Percentiles rank a stretch among this genome's conserved stretches.
Evolutionary conservation across 2,113 vertebrate genomes (phyloP).

Genomic region (Varanus salvator): DNA sequence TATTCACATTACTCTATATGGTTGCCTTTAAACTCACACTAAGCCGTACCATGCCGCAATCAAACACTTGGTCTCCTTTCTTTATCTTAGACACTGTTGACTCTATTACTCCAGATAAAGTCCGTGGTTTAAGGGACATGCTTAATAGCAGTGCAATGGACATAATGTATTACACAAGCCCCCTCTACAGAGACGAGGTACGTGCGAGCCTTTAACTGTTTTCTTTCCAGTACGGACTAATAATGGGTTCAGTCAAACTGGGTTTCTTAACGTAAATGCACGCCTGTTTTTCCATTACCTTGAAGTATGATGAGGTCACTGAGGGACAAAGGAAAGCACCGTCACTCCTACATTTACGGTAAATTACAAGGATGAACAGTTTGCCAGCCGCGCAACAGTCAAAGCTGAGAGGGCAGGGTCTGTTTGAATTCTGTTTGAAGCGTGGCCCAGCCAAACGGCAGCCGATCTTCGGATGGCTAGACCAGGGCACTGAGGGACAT

Average conservation of each 20-base stretch:
- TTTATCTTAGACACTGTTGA: constrained; percentile 90
- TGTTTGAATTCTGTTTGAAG: neutral
- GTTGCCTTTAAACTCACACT: neutral
- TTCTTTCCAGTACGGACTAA: neutral
- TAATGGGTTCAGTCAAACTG: neutral
- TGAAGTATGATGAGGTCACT: neutral
- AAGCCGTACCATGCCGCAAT: accelerated
- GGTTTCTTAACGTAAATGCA: neutral
- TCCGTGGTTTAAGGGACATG: constrained; percentile 94
- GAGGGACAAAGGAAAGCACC: neutral
- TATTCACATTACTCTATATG: accelerated
- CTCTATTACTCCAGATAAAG: constrained; percentile 97
- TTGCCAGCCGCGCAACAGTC: neutral
- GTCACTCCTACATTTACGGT: neutral
- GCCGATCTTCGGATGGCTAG: neutral
- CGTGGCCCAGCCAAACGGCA: neutral
- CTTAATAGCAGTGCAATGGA: constrained; percentile 99
- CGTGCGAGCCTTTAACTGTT: constrained; percentile 43
- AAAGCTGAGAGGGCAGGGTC: neutral
- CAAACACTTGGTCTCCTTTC: neutral
- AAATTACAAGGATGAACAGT: neutral
- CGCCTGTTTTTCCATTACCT: neutral
- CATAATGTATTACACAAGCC: constrained; percentile 99
- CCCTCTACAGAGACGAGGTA: constrained; percentile 95
- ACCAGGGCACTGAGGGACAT: too few species aligned